Base-by-base conservation (phyloP, 2,888 invertebrate species). In the Nysson spinosus region DNA sequence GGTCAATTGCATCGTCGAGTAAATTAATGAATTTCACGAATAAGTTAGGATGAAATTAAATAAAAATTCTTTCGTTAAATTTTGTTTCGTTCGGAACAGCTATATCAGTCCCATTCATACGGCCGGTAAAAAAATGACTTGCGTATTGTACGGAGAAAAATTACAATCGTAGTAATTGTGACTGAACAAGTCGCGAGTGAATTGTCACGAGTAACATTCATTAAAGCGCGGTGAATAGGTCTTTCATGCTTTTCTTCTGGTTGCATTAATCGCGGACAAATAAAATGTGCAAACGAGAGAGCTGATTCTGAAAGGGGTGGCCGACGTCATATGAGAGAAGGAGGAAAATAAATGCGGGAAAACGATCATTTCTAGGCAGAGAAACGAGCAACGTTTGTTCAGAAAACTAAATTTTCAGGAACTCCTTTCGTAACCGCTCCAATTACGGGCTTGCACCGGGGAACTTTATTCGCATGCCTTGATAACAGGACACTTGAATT, bases 351-450 rank as follows among this genome's bases (percentile, higher is more conserved):
- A n/a, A n/a, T n/a, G n/a, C n/a, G n/a, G n/a, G n/a, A n/a, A n/a
- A n/a, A n/a, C n/a, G n/a, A n/a, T n/a, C n/a, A n/a, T n/a, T n/a
- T n/a, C n/a, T n/a, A n/a, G n/a, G n/a, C n/a, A n/a, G n/a, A n/a
- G n/a, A 12, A 46, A 12, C 16, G 12, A 9, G 56, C 32, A 49
- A 12, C 28, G 24, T 17, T 46, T 43, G 12, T 22, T 24, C 24
- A 9, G 5, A 2, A 24, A 24, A 24, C n/a, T n/a, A n/a, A n/a
- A 22, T 34, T 34, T 26, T 43, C 6, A 4, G 37, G 5, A 12
- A 12, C 14, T 32, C n/a, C 19, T 24, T 34, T 28, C 11, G n/a
- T 12, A 14, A 39, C 28, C 39, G 24, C 24, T 14, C 14, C 32
- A 39, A 26, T 44, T 20, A 20, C 40, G 11, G 12, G 6, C 6